Conservation (phyloP, 2,797 vertebrate species). For the Crocodylus rhombifer region DNA sequence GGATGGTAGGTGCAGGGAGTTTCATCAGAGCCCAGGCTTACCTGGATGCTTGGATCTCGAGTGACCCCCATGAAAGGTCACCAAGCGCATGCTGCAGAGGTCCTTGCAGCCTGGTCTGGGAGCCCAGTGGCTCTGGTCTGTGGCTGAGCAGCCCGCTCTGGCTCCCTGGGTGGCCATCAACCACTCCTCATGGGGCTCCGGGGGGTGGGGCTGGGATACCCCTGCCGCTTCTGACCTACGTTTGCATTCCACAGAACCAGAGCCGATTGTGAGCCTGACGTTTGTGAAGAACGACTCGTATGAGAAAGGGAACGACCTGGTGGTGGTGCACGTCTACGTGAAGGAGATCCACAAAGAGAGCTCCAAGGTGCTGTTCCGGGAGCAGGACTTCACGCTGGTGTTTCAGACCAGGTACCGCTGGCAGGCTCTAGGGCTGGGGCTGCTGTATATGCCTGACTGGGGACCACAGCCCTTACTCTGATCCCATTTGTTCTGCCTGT, state of each 20-base stretch:
- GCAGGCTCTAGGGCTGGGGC: not conserved
- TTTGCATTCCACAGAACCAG: conserved; percentile 79
- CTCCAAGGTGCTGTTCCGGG: conserved; percentile 94
- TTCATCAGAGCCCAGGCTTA: not conserved
- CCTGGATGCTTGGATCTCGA: not conserved
- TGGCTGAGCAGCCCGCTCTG: too few species aligned
- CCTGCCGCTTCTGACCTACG: not conserved
- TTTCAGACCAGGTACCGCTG: conserved; percentile 92
- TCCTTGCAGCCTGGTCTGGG: too few species aligned
- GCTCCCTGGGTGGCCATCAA: not conserved
- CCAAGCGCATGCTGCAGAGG: too few species aligned
- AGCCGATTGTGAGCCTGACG: conserved; percentile 92
- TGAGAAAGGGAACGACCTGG: conserved; percentile 96
- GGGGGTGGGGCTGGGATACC: not conserved
- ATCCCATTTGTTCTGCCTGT: conserved; percentile 45
- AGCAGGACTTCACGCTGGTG: conserved; percentile 96
- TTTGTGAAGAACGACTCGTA: conserved; percentile 95
- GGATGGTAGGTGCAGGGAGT: conserved; percentile 81
- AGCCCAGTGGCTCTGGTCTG: too few species aligned
- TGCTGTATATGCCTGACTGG: not conserved
- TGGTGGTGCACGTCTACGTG: conserved; percentile 96
- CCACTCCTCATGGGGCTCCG: not conserved
- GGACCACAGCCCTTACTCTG: not conserved
- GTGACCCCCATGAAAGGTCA: too few species aligned
- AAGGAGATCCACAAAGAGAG: conserved; percentile 92